Base-by-base conservation (phyloP, 2,797 vertebrate genomes). In the Alectoris magna region DNA sequence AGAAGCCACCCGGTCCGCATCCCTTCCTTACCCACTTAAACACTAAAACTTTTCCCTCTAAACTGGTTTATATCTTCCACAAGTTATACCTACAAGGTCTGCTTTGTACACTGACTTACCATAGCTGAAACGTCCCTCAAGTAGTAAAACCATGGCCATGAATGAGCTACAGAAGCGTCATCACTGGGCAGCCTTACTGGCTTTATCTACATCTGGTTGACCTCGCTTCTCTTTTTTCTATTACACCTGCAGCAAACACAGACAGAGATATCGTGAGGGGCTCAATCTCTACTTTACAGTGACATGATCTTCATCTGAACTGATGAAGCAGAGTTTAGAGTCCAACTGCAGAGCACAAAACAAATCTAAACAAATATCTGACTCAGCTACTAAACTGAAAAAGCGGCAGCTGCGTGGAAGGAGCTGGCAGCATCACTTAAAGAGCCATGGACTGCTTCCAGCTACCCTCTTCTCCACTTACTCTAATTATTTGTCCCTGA, bases 371-470 rank as follows among this genome's bases (percentile, higher is more conserved):
- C 73, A 92, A 92, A n/a, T 79, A 94, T 91, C 95, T 96, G 93
- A 95, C 94, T 95, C 96, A 95, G 92, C 93, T 78, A 70, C 67
- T 93, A 94, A 95, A 94, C 67, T 95, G 87, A 95, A 95, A 73
- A 39, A 95, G 91, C 95, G 94, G 94, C 94, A 96, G 87, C 90
- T 95, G 88, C 90, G 55, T 92, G 85, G 49, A 94, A 62, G 67
- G 92, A 96, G 84, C 44, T 93, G 89, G 92, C 84, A 88, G 41
- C 79, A 62, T 15, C 64, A 58, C 83, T 69, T 56, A 55, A 24
- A 82, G 79, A 66, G 53, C 27, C 8, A 11, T 95, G 93, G 92
- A 92, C 63, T 64, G 68, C 70, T 87, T 91, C 93, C 93, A 96
- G 64, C 92, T 94, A 78, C 74, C 74, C 82, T 95, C 90, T 96